These are phyloP conservation scores for Nansenia antarctica DNA, from an alignment of 2,113 vertebrate species.

Conservation along the genomic window DNA sequence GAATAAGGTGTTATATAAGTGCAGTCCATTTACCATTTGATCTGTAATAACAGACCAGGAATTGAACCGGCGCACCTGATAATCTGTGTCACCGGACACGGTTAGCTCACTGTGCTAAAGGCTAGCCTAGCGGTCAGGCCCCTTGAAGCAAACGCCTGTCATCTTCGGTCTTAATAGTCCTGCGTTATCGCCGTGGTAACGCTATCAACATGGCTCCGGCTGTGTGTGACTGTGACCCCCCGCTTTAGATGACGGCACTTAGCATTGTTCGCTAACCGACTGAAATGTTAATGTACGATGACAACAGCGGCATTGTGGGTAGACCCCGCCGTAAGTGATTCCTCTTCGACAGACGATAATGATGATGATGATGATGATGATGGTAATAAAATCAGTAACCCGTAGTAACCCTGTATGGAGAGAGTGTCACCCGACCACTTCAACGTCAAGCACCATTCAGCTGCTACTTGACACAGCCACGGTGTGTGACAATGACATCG, in stretches of 20 bases:
- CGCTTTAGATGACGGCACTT: not conserved
- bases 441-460: conserved; percentile 9
- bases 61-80: no score
- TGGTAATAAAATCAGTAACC: no score
- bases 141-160: no score
- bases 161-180: not conserved
- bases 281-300: not conserved
- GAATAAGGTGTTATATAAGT: no score
- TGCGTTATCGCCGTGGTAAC: no score
- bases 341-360: not conserved
- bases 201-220: not conserved
- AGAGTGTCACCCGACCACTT: not conserved
- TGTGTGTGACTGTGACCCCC: no score
- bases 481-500: no score
- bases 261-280: not conserved
- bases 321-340: not conserved
- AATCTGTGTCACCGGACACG: not conserved
- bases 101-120: not conserved
- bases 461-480: not conserved
- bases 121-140: no score
- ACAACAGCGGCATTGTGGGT: not conserved
- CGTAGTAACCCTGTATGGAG: not conserved
- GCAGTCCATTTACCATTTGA: no score
- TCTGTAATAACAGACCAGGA: no score
- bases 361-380: not conserved